Evolutionary conservation across 2,797 vertebrate genomes (phyloP), one percentile per base, ranked within the genome.

Genomic region (Eidolon dupreanum): DNA sequence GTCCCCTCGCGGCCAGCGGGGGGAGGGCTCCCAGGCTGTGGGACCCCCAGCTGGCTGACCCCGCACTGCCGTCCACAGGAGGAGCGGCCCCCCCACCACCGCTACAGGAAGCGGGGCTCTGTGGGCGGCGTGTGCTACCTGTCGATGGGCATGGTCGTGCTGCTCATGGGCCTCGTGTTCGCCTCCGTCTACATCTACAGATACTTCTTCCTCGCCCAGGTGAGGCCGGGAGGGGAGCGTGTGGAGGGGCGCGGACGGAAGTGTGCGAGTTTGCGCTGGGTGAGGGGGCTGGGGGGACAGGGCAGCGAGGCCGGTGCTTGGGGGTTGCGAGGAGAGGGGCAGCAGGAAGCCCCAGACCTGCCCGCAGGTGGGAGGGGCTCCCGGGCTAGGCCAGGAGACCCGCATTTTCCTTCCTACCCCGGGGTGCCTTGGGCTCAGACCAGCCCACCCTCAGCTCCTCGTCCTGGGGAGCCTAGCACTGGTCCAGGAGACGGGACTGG

Each of bases 121-220:
- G 98, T 99, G 94, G 99, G 99, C 0, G 98, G 99, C 3, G 98
- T 99, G 55, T 99, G 99, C 98, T 99, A 99, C 98, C 98, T 99
- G 98, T 99, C 99, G 0, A 99, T 99, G 89, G 99, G 99, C 36
- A 98, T 99, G 92, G 98, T 99, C 0, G 98, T 99, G 31, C 99
- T 99, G 98, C 99, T 99, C 95, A 99, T 99, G 79, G 99, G 99
- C 93, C 98, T 99, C 66, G 98, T 99, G 94, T 99, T 99, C 31
- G 99, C 99, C 15, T 99, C 99, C 0, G 99, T 99, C 96, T 99
- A 99, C 17, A 98, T 99, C 96, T 99, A 99, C 98, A 99, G 99
- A 98, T 99, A 99, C 98, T 99, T 99, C 98, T 99, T 99, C 96
- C 99, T 99, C 90, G 98, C 99, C 75, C 99, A 99, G 98, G 99